Conservation (phyloP, 2,797 vertebrate species). For the Gymnothorax reevesii region DNA sequence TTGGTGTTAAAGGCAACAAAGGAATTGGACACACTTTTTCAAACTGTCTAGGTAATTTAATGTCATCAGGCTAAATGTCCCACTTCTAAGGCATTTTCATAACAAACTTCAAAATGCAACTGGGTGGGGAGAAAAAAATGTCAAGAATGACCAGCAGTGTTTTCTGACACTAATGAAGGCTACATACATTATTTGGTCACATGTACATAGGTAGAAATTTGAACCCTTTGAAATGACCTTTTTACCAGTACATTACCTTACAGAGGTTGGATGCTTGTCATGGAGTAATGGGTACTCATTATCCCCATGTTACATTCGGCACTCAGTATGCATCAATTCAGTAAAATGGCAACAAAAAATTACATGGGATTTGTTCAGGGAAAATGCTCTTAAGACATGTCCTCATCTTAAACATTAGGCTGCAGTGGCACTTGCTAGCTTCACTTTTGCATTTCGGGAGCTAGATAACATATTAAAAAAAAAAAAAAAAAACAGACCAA, state of each 20-base stretch:
- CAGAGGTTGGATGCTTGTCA: constrained; percentile 45
- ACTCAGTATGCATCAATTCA: constrained; percentile 57
- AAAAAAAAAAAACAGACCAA: not conserved
- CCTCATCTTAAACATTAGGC: not conserved
- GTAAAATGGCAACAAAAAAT: constrained; percentile 36
- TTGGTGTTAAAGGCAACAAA: not conserved
- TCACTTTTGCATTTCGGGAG: not conserved
- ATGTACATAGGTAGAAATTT: constrained; percentile 68
- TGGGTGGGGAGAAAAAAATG: constrained; percentile 1
- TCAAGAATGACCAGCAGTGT: constrained; percentile 58
- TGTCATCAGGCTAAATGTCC: constrained; percentile 72
- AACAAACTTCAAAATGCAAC: constrained; percentile 50
- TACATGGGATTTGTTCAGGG: constrained; percentile 47
- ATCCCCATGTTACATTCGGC: constrained; percentile 48
- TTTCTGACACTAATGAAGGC: constrained; percentile 67
- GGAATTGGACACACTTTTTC: constrained; percentile 19
- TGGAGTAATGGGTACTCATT: constrained; percentile 35
- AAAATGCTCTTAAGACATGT: constrained; percentile 36
- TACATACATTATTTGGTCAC: constrained; percentile 80
- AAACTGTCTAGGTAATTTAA: constrained; percentile 68
- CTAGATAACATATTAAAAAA: not conserved
- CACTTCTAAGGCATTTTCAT: constrained; percentile 76
- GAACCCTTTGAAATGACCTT: constrained; percentile 59
- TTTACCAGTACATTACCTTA: constrained; percentile 54
- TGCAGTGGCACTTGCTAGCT: constrained; percentile 12